Evolutionary conservation across 1,140 invertebrate species (phyloP), one percentile per base, ranked within the genome.

Genomic region (Palaemon carinicauda): DNA sequence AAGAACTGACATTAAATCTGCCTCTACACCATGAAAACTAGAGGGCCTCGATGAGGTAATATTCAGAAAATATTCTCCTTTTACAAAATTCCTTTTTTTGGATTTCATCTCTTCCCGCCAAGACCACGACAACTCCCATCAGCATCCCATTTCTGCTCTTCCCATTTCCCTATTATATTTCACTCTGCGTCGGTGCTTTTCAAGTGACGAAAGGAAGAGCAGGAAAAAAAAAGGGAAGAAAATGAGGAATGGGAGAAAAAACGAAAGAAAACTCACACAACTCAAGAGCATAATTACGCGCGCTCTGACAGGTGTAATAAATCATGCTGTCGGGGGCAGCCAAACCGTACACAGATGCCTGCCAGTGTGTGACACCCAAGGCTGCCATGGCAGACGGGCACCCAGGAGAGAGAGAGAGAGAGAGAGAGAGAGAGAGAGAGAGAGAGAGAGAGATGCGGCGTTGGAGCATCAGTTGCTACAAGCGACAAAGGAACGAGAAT

Each of bases 201-300:
- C 24, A 73, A 73, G 24, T 27, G 15, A 73, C 15, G 24, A 21
- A 7, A 78, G 1, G 19, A n/a, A 54, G 12, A 24, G 24, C 7
- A 21, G 12, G n/a, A n/a, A 10, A n/a, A 2, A 5, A 9, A 27
- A 21, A n/a, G 24, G 9, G 24, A 7, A n/a, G 60, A 24, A 5
- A 19, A 1, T n/a, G n/a, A 24, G n/a, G 54, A 50, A 69, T 27
- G 52, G 80, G 50, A 24, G 17, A 17, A 21, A 9, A n/a, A 10
- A 24, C 33, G n/a, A 80, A 65, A 54, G 41, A 80, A 80, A 80
- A 80, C 79, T 80, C 65, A 60, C 79, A 80, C 79, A 54, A 80
- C 50, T n/a, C 56, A 29, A 31, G 19, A 33, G 33, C 17, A 60
- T 80, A 80, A 80, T 80, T 80, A 80, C 79, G 54, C 60, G 79